A percentile compares a stretch with the other conserved stretches of the same genome.
Evolutionary conservation across 1,140 invertebrate genomes (phyloP).

Genomic region (Drosophila ohnishii): DNA sequence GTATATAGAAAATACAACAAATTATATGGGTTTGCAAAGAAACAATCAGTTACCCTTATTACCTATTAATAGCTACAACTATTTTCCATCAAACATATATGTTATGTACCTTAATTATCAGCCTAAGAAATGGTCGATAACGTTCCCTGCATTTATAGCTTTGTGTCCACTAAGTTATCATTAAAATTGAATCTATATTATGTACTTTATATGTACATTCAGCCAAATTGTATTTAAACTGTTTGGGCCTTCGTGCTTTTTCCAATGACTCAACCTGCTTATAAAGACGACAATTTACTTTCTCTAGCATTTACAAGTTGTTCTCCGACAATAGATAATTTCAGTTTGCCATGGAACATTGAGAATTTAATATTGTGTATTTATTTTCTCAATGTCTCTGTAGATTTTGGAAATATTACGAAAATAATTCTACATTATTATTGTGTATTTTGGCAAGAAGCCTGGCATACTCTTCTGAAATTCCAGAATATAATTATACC

Average conservation of each 20-base stretch:
- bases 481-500: too few species aligned
- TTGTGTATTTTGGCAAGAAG: slow-evolving; percentile 1
- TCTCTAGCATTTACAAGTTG: neutral
- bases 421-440: neutral
- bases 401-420: neutral
- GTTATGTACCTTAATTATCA: slow-evolving; percentile 9
- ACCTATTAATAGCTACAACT: neutral
- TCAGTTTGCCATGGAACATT: slow-evolving; percentile 5
- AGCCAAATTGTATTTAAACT: too few species aligned
- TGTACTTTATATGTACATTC: too few species aligned
- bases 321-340: neutral
- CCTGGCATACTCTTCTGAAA: neutral
- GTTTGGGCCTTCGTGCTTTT: neutral
- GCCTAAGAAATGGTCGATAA: neutral
- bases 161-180: neutral
- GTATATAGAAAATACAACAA: neutral
- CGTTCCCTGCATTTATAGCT: neutral
- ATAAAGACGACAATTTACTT: neutral
- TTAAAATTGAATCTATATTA: neutral
- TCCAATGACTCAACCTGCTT: neutral
- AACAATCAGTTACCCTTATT: neutral
- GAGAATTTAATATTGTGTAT: slow-evolving; percentile 1
- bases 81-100: neutral
- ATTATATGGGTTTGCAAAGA: neutral
- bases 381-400: slow-evolving; percentile 6